Conservation (phyloP, 2,797 vertebrate genomes). For the Choloepus didactylus region DNA sequence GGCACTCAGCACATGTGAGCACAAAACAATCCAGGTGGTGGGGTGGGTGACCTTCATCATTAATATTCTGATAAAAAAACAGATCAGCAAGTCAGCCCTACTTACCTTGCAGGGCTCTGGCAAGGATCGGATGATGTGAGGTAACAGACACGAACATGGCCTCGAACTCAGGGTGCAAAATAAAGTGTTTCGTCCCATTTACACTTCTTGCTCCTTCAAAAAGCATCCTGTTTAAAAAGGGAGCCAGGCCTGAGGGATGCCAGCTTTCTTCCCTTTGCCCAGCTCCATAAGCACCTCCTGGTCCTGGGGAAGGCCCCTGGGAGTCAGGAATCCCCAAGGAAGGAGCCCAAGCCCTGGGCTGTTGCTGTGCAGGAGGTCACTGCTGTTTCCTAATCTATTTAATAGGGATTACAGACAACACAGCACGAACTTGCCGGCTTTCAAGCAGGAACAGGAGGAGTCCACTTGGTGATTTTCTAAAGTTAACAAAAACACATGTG, state of each 20-base stretch:
- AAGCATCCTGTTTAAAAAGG: not conserved
- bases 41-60: not conserved
- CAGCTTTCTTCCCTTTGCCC: not conserved
- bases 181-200: not conserved
- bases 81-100: not conserved
- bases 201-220: not conserved
- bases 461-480: not conserved
- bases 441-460: not conserved
- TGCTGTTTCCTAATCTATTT: rapidly evolving
- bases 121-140: not conserved
- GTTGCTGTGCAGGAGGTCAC: rapidly evolving
- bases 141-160: not conserved
- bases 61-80: not conserved
- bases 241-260: not conserved
- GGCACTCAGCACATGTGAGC: not conserved
- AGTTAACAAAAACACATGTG: not conserved
- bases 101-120: not conserved
- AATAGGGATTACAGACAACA: not conserved
- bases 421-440: rapidly evolving
- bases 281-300: rapidly evolving
- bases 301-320: not conserved
- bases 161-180: not conserved
- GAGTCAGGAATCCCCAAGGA: not conserved
- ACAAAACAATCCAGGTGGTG: not conserved
- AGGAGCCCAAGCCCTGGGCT: not conserved